phyloP scores from a whole-genome alignment of 2,888 invertebrate species.

The Cryptophagus acutangulus region DNA sequence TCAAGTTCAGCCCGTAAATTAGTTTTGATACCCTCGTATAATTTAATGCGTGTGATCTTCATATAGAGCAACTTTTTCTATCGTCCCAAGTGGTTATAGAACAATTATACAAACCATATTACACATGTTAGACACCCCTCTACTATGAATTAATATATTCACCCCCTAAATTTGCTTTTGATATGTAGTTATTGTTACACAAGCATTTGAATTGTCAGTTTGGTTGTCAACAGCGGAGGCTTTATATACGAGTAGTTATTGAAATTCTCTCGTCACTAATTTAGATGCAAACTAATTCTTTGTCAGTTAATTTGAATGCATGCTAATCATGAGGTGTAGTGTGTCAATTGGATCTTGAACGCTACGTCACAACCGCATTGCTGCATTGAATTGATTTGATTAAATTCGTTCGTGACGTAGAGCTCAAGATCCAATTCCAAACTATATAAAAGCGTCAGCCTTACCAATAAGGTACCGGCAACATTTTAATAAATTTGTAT shows the following conservation, averaged over 20 bases:
- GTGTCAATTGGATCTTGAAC: no score
- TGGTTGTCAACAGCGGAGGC: conserved; percentile 5
- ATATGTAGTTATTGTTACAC: conserved; percentile 8
- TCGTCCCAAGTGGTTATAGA: conserved; percentile 21
- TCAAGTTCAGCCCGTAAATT: no score
- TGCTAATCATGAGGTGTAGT: conserved; percentile 9
- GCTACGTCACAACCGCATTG: no score
- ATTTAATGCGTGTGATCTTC: conserved; percentile 2
- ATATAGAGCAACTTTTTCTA: conserved; percentile 14
- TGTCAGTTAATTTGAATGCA: conserved; percentile 5
- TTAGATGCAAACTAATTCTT: conserved; percentile 5
- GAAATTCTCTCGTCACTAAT: no score
- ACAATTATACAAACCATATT: conserved; percentile 21
- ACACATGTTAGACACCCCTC: conserved; percentile 14
- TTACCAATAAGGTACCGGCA: conserved; percentile 6
- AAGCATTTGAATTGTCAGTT: conserved; percentile 4
- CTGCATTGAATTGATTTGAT: no score
- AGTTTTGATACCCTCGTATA: no score
- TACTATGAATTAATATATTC: conserved; percentile 20
- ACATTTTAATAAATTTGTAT: conserved; percentile 7
- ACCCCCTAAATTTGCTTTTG: conserved; percentile 19
- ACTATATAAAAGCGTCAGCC: no score
- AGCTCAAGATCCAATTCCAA: no score
- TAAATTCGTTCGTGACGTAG: no score
- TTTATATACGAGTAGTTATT: no score